Percentiles rank a stretch among this genome's conserved stretches.
These are phyloP conservation scores for Stictonetta naevosa DNA, from an alignment of 2,113 vertebrate species.

Conservation along the genomic window DNA sequence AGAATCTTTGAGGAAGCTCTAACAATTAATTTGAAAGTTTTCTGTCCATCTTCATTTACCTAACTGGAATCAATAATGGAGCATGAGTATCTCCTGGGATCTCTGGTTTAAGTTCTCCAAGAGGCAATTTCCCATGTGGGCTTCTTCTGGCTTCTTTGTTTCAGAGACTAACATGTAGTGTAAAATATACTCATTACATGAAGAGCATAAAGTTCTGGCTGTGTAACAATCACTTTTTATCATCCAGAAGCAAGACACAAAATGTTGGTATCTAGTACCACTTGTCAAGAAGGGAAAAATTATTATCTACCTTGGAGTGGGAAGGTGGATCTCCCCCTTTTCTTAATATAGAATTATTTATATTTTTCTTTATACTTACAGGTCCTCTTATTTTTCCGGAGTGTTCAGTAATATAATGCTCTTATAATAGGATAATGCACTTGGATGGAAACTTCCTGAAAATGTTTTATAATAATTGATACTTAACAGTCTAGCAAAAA, in stretches of 20 bases:
- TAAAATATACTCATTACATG: accelerated
- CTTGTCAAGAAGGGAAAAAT: background rate
- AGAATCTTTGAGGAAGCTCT: background rate
- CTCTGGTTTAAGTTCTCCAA: background rate
- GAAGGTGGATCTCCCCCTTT: background rate
- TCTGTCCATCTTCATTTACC: background rate
- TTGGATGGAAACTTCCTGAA: background rate
- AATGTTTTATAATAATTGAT: background rate
- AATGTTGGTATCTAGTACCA: accelerated
- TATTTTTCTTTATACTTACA: background rate
- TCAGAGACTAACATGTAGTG: background rate
- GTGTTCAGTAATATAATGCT: background rate
- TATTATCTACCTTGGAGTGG: background rate
- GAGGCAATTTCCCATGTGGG: background rate
- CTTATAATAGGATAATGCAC: background rate
- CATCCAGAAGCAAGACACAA: background rate
- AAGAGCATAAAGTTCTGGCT: background rate
- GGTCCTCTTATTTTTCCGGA: background rate
- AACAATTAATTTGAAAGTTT: background rate
- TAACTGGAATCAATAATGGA: background rate
- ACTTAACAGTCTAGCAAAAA: background rate
- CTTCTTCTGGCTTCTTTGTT: background rate
- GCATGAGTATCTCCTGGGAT: background rate
- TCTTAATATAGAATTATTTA: background rate
- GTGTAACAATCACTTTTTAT: background rate